Conservation (phyloP, 2,888 invertebrate species). For the Venusia cambrica region DNA sequence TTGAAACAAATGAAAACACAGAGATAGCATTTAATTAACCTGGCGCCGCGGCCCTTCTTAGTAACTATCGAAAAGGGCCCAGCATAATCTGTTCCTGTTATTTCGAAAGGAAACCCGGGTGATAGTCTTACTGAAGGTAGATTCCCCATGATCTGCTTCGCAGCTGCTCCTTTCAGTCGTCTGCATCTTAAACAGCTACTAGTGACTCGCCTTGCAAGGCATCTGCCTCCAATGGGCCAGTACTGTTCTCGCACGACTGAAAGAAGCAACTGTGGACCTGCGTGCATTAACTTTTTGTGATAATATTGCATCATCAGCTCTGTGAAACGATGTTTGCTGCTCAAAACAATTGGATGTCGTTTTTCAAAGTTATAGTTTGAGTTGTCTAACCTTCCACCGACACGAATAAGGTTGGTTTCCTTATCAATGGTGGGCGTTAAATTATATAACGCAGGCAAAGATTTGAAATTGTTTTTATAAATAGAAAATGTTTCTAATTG, state of each 20-base stretch:
- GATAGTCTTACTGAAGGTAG: conserved; percentile 19
- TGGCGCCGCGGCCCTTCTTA: no score
- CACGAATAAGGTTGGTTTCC: conserved; percentile 4
- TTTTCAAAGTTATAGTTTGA: conserved; percentile 12
- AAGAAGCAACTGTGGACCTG: conserved; percentile 18
- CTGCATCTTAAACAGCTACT: conserved; percentile 24
- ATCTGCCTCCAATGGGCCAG: conserved; percentile 21
- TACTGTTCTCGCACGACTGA: conserved; percentile 14
- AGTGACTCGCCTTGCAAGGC: conserved; percentile 25
- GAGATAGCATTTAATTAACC: no score
- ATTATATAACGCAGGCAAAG: conserved; percentile 3
- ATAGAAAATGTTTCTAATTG: conserved; percentile 2
- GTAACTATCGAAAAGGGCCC: no score
- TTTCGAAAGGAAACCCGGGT: conserved; percentile 13
- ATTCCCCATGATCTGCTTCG: conserved; percentile 25
- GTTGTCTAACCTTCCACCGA: conserved; percentile 7
- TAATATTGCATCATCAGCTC: conserved; percentile 14
- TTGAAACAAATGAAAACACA: no score
- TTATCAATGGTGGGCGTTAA: conserved; percentile 6
- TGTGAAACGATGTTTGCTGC: conserved; percentile 21
- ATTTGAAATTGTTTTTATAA: conserved; percentile 1
- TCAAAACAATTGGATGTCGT: conserved; percentile 17
- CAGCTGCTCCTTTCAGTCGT: conserved; percentile 25
- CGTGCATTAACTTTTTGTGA: conserved; percentile 15
- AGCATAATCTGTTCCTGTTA: conserved; percentile 25